Evolutionary conservation across 2,888 invertebrate species (phyloP).

Genomic region (Metellina segmentata): DNA sequence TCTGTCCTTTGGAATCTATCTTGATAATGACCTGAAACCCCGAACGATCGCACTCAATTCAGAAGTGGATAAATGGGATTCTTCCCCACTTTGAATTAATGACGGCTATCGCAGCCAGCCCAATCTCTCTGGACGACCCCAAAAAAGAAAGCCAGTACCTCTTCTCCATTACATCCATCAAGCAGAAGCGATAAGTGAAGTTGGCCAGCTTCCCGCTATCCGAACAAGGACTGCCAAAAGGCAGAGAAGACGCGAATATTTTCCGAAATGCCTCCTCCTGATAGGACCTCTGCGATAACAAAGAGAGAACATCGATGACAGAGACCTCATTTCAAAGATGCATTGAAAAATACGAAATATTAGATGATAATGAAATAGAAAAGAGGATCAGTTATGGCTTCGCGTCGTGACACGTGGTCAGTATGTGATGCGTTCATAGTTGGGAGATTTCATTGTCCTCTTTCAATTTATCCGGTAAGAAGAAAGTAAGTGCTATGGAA

Average conservation of each 20-base stretch:
- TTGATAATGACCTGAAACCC: no score
- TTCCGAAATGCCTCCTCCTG: not conserved
- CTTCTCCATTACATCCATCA: conserved; percentile 29
- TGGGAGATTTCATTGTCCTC: no score
- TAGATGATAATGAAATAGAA: not conserved
- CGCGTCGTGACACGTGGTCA: not conserved
- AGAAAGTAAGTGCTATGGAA: no score
- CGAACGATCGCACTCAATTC: no score
- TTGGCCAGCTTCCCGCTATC: conserved; percentile 40
- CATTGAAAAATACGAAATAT: not conserved
- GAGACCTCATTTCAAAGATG: conserved; percentile 20
- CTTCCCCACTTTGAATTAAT: no score
- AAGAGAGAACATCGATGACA: conserved; percentile 6
- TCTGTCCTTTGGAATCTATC: no score
- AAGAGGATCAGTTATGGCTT: not conserved
- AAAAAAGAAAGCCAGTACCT: not conserved
- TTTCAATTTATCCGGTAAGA: no score
- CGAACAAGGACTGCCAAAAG: conserved; percentile 9
- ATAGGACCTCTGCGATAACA: conserved; percentile 7
- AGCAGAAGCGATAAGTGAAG: conserved; percentile 43
- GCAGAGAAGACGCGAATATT: conserved; percentile 5
- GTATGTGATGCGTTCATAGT: no score
- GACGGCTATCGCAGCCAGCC: no score
- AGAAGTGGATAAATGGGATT: no score
- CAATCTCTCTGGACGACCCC: not conserved